Percentiles rank a stretch among this genome's conserved stretches.
Conservation (phyloP, 2,888 invertebrate species). For the Fissipunctia ypsillon region DNA sequence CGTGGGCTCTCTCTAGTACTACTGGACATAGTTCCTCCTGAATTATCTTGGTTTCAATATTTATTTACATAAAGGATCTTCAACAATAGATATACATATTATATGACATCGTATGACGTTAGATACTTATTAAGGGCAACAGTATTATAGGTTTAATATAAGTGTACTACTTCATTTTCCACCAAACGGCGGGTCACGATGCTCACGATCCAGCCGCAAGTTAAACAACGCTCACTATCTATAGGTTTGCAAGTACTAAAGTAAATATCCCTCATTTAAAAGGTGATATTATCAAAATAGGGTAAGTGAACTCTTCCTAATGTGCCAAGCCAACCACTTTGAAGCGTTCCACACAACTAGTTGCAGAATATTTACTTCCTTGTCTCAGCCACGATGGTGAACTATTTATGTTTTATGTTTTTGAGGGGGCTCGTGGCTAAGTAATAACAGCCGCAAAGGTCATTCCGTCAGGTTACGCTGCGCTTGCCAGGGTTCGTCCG, state of each 20-base stretch:
- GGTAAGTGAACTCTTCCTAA: not conserved
- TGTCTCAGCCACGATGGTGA: not conserved
- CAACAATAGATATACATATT: not conserved
- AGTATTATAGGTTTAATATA: not conserved
- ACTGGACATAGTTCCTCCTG: no score
- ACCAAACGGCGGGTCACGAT: no score
- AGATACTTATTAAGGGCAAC: not conserved
- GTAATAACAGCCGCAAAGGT: no score
- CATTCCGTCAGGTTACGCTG: no score
- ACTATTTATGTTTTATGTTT: not conserved
- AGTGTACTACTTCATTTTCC: not conserved
- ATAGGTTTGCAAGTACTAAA: no score
- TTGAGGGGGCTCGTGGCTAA: no score
- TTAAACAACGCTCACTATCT: no score
- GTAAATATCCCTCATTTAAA: not conserved
- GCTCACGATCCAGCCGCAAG: no score
- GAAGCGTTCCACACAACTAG: not conserved
- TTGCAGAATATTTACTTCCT: not conserved
- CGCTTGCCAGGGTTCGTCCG: no score
- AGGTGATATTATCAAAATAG: not conserved
- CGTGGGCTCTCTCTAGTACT: no score
- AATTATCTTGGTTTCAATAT: not conserved
- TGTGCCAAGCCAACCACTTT: not conserved
- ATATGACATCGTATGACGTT: not conserved
- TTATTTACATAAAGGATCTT: not conserved